A percentile compares a stretch with the other conserved stretches of the same genome.
Evolutionary conservation across 2,113 vertebrate species (phyloP).

Genomic region (Lepisosteus oculatus): DNA sequence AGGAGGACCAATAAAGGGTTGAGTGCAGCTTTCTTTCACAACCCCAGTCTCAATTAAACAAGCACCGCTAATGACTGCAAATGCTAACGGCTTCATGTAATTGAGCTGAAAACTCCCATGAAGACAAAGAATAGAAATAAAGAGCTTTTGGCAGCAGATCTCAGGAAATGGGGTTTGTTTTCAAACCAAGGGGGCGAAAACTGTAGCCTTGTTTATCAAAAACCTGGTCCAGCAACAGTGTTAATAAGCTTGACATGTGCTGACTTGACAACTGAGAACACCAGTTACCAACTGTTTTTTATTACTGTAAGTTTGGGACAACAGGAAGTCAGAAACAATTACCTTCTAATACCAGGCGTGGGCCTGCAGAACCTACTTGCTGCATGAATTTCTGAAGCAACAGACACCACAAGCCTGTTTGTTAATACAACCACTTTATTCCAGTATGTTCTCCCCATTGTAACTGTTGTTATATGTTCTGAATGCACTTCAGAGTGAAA

Average conservation of each 20-base stretch:
- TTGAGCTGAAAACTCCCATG: constrained; percentile 7
- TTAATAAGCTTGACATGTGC: constrained; percentile 50
- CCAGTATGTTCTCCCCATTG: neutral
- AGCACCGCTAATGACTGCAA: constrained; percentile 14
- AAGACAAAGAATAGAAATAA: constrained; percentile 1
- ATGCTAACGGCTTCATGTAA: constrained; percentile 18
- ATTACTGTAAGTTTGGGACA: neutral
- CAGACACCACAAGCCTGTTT: too few species aligned
- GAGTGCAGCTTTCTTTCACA: neutral
- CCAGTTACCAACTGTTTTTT: constrained; percentile 15
- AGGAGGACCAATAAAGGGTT: constrained; percentile 14
- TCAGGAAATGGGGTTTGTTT: constrained; percentile 13
- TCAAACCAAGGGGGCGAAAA: constrained; percentile 18
- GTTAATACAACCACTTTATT: too few species aligned
- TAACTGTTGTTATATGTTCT: neutral
- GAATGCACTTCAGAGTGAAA: constrained; percentile 1
- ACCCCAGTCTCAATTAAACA: constrained; percentile 19
- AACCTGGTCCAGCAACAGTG: constrained; percentile 53
- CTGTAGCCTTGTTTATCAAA: constrained; percentile 46
- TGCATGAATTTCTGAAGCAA: neutral
- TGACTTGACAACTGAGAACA: constrained; percentile 50
- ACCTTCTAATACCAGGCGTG: constrained; percentile 58
- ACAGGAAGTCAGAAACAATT: constrained; percentile 24
- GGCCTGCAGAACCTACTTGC: constrained; percentile 54
- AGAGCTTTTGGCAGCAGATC: constrained; percentile 12